Conservation (phyloP, 2,888 invertebrate genomes). For the Emmelina monodactyla region DNA sequence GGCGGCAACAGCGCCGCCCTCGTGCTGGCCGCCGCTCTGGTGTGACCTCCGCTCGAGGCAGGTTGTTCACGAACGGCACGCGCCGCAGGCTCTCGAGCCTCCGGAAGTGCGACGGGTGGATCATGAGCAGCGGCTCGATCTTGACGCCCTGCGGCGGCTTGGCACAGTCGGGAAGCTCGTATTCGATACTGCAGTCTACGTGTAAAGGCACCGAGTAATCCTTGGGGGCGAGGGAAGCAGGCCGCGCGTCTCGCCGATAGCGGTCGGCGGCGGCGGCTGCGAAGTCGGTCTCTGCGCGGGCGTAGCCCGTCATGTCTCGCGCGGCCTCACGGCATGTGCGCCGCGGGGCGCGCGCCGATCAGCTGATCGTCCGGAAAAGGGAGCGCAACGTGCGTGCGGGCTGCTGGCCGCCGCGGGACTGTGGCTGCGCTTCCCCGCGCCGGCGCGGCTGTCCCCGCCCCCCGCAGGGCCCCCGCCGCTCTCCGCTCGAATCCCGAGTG, state of each 20-base stretch:
- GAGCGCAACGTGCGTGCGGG: slow-evolving; percentile 44
- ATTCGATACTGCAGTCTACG: slow-evolving; percentile 91
- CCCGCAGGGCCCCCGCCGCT: slow-evolving; percentile 20
- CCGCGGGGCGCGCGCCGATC: slow-evolving; percentile 56
- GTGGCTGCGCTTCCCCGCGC: slow-evolving; percentile 27
- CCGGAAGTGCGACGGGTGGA: slow-evolving; percentile 88
- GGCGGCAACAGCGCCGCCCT: slow-evolving; percentile 16
- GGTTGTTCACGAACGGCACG: slow-evolving; percentile 84
- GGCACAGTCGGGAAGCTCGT: slow-evolving; percentile 88
- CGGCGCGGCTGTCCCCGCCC: slow-evolving; percentile 30
- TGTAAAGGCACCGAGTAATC: slow-evolving; percentile 87
- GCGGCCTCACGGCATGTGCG: slow-evolving; percentile 60
- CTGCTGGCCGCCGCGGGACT: slow-evolving; percentile 21
- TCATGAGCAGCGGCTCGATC: slow-evolving; percentile 87
- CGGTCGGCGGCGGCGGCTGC: slow-evolving; percentile 57
- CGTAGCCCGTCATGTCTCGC: slow-evolving; percentile 61
- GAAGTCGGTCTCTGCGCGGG: slow-evolving; percentile 58
- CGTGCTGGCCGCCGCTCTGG: slow-evolving; percentile 24
- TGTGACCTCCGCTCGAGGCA: slow-evolving; percentile 68
- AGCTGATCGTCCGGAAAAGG: slow-evolving; percentile 40
- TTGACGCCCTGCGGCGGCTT: slow-evolving; percentile 85
- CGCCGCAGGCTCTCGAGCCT: slow-evolving; percentile 85
- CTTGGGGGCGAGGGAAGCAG: slow-evolving; percentile 69
- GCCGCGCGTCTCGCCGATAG: slow-evolving; percentile 53
- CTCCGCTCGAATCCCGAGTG: slow-evolving; percentile 22